Evolutionary conservation across 23 tunicate genomes (phyloP), one percentile per base, ranked within the genome.

Genomic region (Ciona savignyi): DNA sequence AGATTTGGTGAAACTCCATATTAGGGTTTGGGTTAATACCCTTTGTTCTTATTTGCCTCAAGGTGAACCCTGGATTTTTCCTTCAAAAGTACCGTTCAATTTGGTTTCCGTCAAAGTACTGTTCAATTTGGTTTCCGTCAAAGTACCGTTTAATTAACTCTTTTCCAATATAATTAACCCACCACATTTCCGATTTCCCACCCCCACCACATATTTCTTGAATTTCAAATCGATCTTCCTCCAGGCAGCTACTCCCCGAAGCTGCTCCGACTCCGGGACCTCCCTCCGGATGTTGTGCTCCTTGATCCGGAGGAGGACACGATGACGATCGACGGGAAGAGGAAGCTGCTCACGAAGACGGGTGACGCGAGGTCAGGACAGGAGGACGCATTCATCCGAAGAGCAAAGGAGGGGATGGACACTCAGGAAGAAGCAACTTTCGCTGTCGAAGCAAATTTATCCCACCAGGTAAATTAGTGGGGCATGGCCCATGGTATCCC

Each of bases 341-440:
- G 99, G 29, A 84, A 86, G 24, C 73, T 95, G 27, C 63, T 95
- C 61, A 65, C 78, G 0, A 82, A 72, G 56, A 95, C 90, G 22
- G 96, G 90, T 29, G 80, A 77, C 34, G 75, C 96, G 20, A 64
- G 78, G 9, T 27, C 91, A 23, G 91, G 86, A 4, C 85, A 81
- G 30, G 99, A 95, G 62, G 99, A 95, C 64, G 95, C 95, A 2
- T 95, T 95, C 68, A 71, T 95, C 19, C 81, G 81, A 25, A 61
- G 77, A 33, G 96, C 95, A 2, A 84, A 88, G 51, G 84, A 88
- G 64, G 99, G 99, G 51, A 88, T 83, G 99, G 93, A 95, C 35
- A 73, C 85, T n/a, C 87, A 81, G 30, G 99, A 94, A 22, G 99
- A 95, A 70, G 96, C 96, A n/a, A 68, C 86, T 21, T 95, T 95